These are phyloP conservation scores for Mus spretus DNA, from an alignment of 2,797 vertebrate genomes.

Conservation along the genomic window DNA sequence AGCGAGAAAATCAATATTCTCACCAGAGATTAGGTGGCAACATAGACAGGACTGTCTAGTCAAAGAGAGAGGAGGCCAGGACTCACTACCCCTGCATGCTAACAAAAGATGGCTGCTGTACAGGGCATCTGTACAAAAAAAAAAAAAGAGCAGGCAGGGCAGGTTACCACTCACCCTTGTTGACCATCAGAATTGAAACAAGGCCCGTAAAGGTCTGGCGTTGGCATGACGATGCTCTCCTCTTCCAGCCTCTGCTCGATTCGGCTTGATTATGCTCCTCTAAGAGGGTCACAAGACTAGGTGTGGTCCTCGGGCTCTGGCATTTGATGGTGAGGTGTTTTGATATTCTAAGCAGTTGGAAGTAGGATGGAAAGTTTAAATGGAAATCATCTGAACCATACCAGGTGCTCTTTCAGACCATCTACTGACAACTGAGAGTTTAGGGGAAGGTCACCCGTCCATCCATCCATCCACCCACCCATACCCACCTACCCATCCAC, in stretches of 20 bases:
- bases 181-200: not conserved
- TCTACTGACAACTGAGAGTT: not conserved
- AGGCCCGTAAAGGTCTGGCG: not conserved
- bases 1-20: slow-evolving; percentile 17
- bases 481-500: no score
- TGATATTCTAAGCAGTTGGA: not conserved
- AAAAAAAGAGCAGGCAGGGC: rapidly evolving
- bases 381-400: not conserved
- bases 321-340: not conserved
- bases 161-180: not conserved
- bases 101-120: rapidly evolving
- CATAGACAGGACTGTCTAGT: not conserved
- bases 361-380: not conserved
- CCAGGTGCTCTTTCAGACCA: not conserved
- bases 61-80: not conserved
- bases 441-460: not conserved
- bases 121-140: no score
- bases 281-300: not conserved
- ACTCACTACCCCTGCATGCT: rapidly evolving
- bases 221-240: not conserved
- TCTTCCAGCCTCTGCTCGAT: not conserved
- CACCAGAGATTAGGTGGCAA: not conserved
- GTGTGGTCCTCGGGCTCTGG: not conserved
- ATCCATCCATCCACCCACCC: not conserved
- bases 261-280: not conserved